Conservation (phyloP, 1,140 invertebrate species). For the Atta texana region DNA sequence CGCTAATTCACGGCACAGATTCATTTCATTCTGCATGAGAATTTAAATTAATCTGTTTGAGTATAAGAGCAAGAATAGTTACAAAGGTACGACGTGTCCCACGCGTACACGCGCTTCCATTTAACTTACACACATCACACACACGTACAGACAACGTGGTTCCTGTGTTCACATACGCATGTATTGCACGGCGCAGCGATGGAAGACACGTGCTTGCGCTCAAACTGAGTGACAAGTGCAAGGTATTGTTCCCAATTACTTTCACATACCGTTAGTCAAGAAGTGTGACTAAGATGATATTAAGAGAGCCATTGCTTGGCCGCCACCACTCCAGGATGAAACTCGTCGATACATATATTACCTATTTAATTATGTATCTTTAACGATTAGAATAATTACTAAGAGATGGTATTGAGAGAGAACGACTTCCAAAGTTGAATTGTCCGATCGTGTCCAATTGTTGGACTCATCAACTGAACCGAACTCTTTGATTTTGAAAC, state of each 20-base stretch:
- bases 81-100: background rate
- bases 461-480: slow-evolving; percentile 48
- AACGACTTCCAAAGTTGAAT: slow-evolving; percentile 47
- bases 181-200: slow-evolving; percentile 84
- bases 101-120: slow-evolving; percentile 30
- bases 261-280: slow-evolving; percentile 75
- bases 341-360: slow-evolving; percentile 36
- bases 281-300: slow-evolving; percentile 48
- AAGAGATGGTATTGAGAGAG: slow-evolving; percentile 46
- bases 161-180: slow-evolving; percentile 87
- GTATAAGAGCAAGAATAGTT: slow-evolving; percentile 1
- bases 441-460: slow-evolving; percentile 29
- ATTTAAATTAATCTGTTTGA: background rate
- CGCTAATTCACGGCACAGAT: slow-evolving; percentile 17
- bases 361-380: slow-evolving; percentile 48
- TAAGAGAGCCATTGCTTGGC: slow-evolving; percentile 36
- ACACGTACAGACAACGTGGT: slow-evolving; percentile 76
- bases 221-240: slow-evolving; percentile 88
- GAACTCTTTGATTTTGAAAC: slow-evolving; percentile 38
- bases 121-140: background rate
- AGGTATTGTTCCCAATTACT: slow-evolving; percentile 87
- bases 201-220: slow-evolving; percentile 87
- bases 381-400: slow-evolving; percentile 55
- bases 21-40: slow-evolving; percentile 29
- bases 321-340: slow-evolving; percentile 69